phyloP scores from a whole-genome alignment of 2,113 vertebrate species.

The Pituophis catenifer region DNA sequence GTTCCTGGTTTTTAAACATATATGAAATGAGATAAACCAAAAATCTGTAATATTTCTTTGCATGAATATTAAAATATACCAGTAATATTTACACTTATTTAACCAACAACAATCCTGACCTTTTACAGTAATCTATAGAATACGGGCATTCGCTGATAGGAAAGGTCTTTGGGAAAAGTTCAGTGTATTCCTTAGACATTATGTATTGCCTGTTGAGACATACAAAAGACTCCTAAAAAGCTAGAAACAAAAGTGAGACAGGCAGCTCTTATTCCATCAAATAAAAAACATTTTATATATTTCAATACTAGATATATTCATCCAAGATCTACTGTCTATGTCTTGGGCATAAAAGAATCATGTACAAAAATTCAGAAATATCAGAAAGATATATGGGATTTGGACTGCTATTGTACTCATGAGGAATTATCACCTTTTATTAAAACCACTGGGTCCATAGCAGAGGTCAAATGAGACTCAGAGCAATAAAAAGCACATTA shows the following conservation, averaged over 20 bases:
- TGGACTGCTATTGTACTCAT: not conserved
- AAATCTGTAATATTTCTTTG: rapidly evolving
- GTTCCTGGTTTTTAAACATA: not conserved
- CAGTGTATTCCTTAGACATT: not conserved
- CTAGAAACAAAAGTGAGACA: not conserved
- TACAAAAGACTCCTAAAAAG: not conserved
- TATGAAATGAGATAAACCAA: constrained; percentile 2
- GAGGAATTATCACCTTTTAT: constrained; percentile 16
- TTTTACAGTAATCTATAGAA: not conserved
- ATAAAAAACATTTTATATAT: constrained; percentile 6
- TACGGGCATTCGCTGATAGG: not conserved
- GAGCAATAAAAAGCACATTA: not conserved
- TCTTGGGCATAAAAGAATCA: constrained; percentile 14
- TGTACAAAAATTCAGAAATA: constrained; percentile 17
- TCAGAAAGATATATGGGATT: constrained; percentile 10
- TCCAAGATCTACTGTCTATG: constrained; percentile 1
- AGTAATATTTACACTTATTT: not conserved
- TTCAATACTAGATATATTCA: not conserved
- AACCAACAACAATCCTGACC: not conserved
- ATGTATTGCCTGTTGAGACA: not conserved
- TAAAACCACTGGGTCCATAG: not conserved
- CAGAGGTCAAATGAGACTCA: not conserved
- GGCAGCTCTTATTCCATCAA: not conserved
- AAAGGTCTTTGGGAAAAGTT: not conserved
- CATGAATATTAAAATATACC: not conserved